phyloP scores from a whole-genome alignment of 2,113 vertebrate species.

The Leucopsar rothschildi region DNA sequence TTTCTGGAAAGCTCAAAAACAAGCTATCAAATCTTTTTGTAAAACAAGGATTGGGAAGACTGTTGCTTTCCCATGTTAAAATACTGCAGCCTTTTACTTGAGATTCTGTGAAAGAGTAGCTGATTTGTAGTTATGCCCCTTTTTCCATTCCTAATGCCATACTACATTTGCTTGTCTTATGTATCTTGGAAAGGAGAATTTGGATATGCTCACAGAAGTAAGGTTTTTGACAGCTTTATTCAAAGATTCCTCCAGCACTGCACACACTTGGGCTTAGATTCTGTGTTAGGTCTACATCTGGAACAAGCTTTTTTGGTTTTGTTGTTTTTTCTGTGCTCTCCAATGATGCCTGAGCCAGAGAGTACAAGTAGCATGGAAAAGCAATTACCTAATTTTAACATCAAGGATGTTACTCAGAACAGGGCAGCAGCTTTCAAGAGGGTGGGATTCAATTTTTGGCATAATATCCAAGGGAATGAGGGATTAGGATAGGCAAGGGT shows the following conservation, averaged over 20 bases:
- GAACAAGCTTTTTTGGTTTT: background rate
- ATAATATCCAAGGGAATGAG: background rate
- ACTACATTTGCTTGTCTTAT: background rate
- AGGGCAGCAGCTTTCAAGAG: background rate
- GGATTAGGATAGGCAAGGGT: background rate
- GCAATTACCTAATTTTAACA: background rate
- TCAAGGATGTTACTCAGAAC: background rate
- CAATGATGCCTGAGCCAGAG: background rate
- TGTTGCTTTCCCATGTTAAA: background rate
- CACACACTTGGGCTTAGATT: background rate
- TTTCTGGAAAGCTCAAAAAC: background rate
- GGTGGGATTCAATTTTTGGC: background rate
- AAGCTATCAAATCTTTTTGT: background rate
- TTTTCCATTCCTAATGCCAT: background rate
- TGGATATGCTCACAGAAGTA: background rate
- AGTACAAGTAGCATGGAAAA: background rate
- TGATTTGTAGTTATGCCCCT: background rate
- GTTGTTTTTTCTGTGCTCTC: background rate
- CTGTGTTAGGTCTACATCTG: background rate
- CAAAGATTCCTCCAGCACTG: background rate
- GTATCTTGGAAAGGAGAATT: background rate
- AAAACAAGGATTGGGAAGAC: background rate
- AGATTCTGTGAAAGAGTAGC: background rate
- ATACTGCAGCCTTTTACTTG: background rate
- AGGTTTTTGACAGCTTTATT: background rate